Evolutionary conservation across 2,888 invertebrate species (phyloP).

Genomic region (Tinea semifulvella): DNA sequence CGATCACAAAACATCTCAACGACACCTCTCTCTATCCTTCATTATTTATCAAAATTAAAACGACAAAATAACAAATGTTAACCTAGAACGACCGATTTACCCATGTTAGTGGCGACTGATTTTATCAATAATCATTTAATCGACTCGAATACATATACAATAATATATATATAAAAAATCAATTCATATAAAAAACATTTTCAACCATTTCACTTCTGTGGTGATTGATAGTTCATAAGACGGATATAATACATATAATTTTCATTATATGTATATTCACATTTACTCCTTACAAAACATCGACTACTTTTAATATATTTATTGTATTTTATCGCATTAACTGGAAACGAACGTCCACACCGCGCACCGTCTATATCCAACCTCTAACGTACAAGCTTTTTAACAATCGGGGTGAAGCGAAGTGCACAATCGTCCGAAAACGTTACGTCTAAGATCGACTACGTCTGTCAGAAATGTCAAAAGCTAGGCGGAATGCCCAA

Average conservation of each 20-base stretch:
- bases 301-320: conserved; percentile 58
- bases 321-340: no score
- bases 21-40: conserved; percentile 47
- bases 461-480: no score
- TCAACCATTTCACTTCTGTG: conserved; percentile 51
- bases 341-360: no score
- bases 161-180: conserved; percentile 51
- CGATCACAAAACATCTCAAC: conserved; percentile 67
- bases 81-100: conserved; percentile 36
- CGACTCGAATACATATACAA: conserved; percentile 48
- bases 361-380: no score
- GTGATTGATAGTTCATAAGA: conserved; percentile 58
- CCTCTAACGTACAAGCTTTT: no score
- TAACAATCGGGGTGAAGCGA: no score
- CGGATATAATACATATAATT: conserved; percentile 62
- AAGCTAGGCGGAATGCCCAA: no score
- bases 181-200: conserved; percentile 61
- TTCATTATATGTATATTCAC: conserved; percentile 54
- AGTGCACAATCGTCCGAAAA: no score
- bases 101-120: conserved; percentile 27
- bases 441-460: no score
- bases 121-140: conserved; percentile 33
- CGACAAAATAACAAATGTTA: conserved; percentile 43
- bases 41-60: conserved; percentile 45
- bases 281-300: conserved; percentile 63